Evolutionary conservation across 2,113 vertebrate species (phyloP).

Genomic region (Alethe diademata): DNA sequence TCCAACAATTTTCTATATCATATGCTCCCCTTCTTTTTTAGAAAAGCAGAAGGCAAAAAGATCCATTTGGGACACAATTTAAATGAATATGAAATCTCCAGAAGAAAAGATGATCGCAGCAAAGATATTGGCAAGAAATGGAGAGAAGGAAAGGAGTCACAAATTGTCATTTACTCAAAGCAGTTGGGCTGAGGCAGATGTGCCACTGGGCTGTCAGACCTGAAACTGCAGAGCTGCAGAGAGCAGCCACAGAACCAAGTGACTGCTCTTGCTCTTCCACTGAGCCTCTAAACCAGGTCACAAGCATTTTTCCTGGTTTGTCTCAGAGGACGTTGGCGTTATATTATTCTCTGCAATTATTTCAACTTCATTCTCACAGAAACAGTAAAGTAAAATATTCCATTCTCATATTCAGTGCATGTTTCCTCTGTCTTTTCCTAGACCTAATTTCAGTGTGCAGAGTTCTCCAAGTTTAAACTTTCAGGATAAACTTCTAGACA

Average conservation of each 20-base stretch:
- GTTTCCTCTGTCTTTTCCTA: not conserved
- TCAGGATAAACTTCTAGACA: not conserved
- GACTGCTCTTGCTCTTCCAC: not conserved
- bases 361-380: not conserved
- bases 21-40: not conserved
- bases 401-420: not conserved
- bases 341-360: not conserved
- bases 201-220: not conserved
- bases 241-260: not conserved
- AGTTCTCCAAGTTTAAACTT: not conserved
- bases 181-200: not conserved
- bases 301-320: not conserved
- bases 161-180: not conserved
- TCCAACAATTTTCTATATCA: not conserved
- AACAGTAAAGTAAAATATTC: not conserved
- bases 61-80: not conserved
- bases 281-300: not conserved
- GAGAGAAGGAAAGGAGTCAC: not conserved
- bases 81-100: not conserved
- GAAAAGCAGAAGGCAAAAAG: not conserved
- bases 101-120: not conserved
- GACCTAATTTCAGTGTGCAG: not conserved
- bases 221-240: not conserved
- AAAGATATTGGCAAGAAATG: not conserved
- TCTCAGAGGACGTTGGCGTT: not conserved